Percentiles rank a stretch among this genome's conserved stretches.
These are phyloP conservation scores for Dinomys branickii DNA, from an alignment of 2,113 vertebrate genomes.

Conservation along the genomic window DNA sequence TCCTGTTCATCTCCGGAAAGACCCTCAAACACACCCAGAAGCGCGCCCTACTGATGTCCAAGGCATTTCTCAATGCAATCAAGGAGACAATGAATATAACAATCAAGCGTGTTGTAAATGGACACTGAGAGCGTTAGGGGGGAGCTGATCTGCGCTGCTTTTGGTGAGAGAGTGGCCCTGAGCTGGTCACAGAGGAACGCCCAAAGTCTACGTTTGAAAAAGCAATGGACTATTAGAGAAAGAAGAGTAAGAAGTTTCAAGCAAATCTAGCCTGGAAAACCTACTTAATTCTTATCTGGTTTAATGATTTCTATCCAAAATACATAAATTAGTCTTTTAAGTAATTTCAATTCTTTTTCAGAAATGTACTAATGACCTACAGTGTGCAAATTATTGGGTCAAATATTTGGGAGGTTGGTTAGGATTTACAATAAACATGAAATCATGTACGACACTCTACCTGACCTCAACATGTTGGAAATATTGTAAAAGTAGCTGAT, in stretches of 20 bases:
- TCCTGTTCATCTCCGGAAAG: not conserved
- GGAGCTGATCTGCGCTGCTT: not conserved
- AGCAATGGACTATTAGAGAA: not conserved
- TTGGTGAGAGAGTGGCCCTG: not conserved
- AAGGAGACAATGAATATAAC: not conserved
- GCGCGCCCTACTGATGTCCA: not conserved
- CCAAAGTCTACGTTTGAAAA: not conserved
- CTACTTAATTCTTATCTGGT: not conserved
- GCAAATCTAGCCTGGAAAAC: not conserved
- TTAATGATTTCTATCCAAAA: slow-evolving; percentile 34
- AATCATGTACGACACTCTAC: not conserved
- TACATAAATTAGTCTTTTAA: not conserved
- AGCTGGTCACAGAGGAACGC: not conserved
- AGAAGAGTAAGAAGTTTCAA: not conserved
- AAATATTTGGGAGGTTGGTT: not conserved
- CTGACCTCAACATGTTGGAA: not conserved
- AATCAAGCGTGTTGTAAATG: not conserved
- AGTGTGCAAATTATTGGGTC: not conserved
- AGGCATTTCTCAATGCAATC: not conserved
- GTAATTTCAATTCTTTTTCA: not conserved
- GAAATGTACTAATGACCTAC: not conserved
- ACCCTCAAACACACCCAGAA: not conserved
- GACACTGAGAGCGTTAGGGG: not conserved
- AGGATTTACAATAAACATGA: not conserved
- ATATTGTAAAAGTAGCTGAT: not conserved